Evolutionary conservation across 2,888 invertebrate genomes (phyloP).

Genomic region (Diplazon laetatorius): DNA sequence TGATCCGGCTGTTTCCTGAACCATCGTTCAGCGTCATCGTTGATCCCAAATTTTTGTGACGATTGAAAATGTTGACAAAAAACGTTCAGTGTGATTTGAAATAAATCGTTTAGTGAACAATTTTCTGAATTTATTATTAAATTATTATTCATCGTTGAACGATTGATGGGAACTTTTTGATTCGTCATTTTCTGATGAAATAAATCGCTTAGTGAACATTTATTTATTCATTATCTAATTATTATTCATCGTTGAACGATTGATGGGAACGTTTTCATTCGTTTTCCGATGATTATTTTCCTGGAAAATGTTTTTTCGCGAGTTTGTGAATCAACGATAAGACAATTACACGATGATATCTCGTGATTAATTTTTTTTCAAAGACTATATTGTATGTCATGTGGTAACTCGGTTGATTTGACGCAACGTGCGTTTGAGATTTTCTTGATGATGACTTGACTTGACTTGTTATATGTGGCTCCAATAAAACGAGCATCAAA

Average conservation of each 20-base stretch:
- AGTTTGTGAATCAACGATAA: constrained; percentile 9
- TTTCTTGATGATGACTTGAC: constrained; percentile 12
- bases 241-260: not conserved
- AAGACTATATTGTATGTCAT: no score
- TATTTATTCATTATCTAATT: constrained; percentile 4
- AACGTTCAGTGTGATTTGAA: no score
- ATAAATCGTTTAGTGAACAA: not conserved
- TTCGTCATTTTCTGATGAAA: constrained; percentile 12
- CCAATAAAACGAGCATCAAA: constrained; percentile 34
- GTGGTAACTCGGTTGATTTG: no score
- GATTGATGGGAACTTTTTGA: not conserved
- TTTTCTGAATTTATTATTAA: constrained; percentile 7
- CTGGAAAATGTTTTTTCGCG: constrained; percentile 8
- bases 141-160: not conserved
- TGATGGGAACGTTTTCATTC: not conserved
- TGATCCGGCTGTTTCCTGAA: constrained; percentile 47
- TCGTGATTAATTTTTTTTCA: not conserved
- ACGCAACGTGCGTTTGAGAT: constrained; percentile 1
- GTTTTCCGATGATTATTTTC: constrained; percentile 9
- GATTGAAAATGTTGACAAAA: not conserved
- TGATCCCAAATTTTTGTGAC: no score
- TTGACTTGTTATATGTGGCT: constrained; percentile 8
- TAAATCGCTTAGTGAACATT: constrained; percentile 26
- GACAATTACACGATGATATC: not conserved
- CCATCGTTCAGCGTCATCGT: not conserved